A percentile compares a stretch with the other conserved stretches of the same genome.
These are phyloP conservation scores for Aramus guarauna DNA, from an alignment of 2,113 vertebrate species.

Conservation along the genomic window DNA sequence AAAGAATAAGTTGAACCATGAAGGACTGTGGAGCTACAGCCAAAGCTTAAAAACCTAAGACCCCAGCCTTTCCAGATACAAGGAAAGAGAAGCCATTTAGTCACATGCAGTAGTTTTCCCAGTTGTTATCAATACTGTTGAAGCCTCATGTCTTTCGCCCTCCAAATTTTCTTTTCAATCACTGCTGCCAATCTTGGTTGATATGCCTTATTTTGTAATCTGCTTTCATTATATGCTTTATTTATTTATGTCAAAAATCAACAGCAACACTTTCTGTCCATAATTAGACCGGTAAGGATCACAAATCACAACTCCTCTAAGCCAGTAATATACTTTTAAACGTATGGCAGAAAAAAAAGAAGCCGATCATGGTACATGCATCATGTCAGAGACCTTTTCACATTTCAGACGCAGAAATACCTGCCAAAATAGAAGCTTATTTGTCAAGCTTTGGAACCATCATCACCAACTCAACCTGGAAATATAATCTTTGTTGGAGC, in stretches of 20 bases:
- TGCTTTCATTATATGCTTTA: neutral
- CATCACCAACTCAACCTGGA: neutral
- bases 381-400: neutral
- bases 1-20: neutral
- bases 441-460: neutral
- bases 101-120: neutral
- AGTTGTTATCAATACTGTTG: neutral
- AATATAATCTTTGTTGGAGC: neutral
- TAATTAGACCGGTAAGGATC: neutral
- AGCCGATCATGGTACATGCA: fast-evolving
- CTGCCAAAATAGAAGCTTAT: neutral
- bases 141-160: neutral
- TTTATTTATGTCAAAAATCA: neutral
- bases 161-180: neutral
- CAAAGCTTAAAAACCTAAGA: neutral
- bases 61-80: neutral
- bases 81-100: neutral
- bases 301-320: neutral
- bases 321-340: neutral
- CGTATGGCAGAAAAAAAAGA: neutral
- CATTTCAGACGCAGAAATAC: neutral
- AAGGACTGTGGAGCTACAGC: neutral
- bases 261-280: neutral
- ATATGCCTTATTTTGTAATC: neutral
- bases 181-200: neutral